A percentile compares a stretch with the other conserved stretches of the same genome.
Conservation (phyloP, 2,888 invertebrate genomes). For the Eledone cirrhosa region DNA sequence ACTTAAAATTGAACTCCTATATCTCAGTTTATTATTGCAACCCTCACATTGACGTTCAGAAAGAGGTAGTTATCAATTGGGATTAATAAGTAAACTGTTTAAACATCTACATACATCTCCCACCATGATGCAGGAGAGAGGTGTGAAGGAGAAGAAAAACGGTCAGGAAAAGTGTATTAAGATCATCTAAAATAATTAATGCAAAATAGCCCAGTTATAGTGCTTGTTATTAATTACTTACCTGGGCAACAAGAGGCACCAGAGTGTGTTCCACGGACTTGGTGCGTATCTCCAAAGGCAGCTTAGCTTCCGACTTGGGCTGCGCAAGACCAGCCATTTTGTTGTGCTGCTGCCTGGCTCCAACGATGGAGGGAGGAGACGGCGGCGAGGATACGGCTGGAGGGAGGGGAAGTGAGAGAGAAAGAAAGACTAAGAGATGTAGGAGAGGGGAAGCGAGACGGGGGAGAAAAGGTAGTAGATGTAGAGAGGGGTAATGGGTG, state of each 20-base stretch:
- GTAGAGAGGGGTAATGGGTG: too few species aligned
- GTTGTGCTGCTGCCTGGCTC: slow-evolving; percentile 18
- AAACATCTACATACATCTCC: too few species aligned
- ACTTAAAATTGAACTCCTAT: too few species aligned
- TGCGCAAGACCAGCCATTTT: slow-evolving; percentile 57
- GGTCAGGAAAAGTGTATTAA: too few species aligned
- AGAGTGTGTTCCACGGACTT: slow-evolving; percentile 94
- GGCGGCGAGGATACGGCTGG: not conserved
- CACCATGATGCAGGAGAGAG: too few species aligned
- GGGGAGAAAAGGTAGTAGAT: not conserved
- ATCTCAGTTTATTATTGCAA: too few species aligned
- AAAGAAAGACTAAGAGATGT: not conserved
- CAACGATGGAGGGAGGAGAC: not conserved
- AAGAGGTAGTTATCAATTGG: too few species aligned
- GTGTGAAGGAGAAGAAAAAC: too few species aligned
- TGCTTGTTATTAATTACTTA: slow-evolving; percentile 68
- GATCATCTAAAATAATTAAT: too few species aligned
- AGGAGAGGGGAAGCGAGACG: not conserved
- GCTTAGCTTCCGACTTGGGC: slow-evolving; percentile 50
- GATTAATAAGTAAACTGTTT: too few species aligned
- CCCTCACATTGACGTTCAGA: too few species aligned
- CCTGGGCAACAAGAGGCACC: slow-evolving; percentile 93
- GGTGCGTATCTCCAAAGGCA: slow-evolving; percentile 83
- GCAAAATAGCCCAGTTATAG: too few species aligned
- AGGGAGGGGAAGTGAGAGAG: not conserved